A percentile compares a stretch with the other conserved stretches of the same genome.
phyloP scores from a whole-genome alignment of 2,797 vertebrate genomes.

The Coendou prehensilis region DNA sequence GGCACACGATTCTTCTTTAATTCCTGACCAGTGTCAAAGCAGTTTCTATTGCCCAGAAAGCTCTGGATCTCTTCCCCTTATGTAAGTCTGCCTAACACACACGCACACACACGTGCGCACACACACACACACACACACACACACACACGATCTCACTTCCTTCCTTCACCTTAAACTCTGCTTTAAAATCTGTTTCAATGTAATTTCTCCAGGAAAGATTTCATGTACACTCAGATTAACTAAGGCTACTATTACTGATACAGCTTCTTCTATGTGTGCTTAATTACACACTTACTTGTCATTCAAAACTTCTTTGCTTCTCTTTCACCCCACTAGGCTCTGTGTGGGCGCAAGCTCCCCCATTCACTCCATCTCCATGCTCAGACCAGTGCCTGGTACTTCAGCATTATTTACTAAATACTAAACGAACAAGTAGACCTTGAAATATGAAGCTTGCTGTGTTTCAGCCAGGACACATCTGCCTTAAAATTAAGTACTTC shows the following conservation, averaged over 20 bases:
- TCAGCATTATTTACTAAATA: not conserved
- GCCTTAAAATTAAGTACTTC: slow-evolving; percentile 25
- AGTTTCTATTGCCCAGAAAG: not conserved
- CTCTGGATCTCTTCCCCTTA: not conserved
- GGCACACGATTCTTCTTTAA: not conserved
- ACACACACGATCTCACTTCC: not conserved
- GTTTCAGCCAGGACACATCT: not conserved
- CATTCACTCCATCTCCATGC: not conserved
- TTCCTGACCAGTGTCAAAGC: not conserved
- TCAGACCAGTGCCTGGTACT: not conserved
- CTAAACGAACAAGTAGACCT: not conserved
- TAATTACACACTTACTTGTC: not conserved
- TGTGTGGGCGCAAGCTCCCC: not conserved
- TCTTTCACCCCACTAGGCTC: not conserved
- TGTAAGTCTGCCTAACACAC: not conserved
- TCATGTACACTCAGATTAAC: not conserved
- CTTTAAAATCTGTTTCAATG: slow-evolving; percentile 20
- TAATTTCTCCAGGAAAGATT: slow-evolving; percentile 10
- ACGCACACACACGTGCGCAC: not conserved
- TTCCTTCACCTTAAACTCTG: not conserved
- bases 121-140: not conserved
- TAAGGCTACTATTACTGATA: not conserved
- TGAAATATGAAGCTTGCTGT: not conserved
- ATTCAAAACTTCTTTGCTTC: not conserved
- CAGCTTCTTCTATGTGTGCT: not conserved